phyloP scores from a whole-genome alignment of 2,888 invertebrate species.

The Amiota mariae region DNA sequence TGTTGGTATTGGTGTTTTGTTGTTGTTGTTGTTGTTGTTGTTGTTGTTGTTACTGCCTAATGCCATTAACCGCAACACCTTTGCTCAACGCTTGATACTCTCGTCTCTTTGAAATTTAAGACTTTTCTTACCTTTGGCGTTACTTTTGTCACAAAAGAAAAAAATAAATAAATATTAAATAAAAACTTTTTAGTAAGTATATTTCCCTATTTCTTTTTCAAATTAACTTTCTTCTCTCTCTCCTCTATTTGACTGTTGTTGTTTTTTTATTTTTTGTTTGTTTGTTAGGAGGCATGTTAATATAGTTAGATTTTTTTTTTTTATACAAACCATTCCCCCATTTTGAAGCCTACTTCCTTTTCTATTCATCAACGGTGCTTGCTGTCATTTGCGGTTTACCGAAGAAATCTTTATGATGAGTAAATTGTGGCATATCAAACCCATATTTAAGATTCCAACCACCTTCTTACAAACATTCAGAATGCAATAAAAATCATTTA shows the following conservation, averaged over 20 bases:
- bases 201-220: too few relatives aligned
- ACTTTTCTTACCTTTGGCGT: constrained; percentile 50
- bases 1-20: constrained; percentile 21
- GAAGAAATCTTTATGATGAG: not conserved
- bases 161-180: too few relatives aligned
- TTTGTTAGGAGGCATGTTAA: constrained; percentile 43
- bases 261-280: constrained; percentile 49
- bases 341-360: not conserved
- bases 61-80: constrained; percentile 27
- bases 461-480: too few relatives aligned
- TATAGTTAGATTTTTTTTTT: constrained; percentile 48
- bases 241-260: not conserved
- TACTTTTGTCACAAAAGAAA: not conserved
- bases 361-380: constrained; percentile 31
- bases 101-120: constrained; percentile 65
- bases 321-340: constrained; percentile 26
- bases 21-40: too few relatives aligned
- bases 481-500: too few relatives aligned
- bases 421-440: too few relatives aligned
- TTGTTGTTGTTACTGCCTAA: constrained; percentile 52
- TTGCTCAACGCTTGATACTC: constrained; percentile 27
- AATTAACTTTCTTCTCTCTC: too few relatives aligned
- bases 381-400: not conserved
- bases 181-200: too few relatives aligned
- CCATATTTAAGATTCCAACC: too few relatives aligned